These are phyloP conservation scores for Hemitrygon akajei DNA, from an alignment of 2,797 vertebrate species.

Conservation along the genomic window DNA sequence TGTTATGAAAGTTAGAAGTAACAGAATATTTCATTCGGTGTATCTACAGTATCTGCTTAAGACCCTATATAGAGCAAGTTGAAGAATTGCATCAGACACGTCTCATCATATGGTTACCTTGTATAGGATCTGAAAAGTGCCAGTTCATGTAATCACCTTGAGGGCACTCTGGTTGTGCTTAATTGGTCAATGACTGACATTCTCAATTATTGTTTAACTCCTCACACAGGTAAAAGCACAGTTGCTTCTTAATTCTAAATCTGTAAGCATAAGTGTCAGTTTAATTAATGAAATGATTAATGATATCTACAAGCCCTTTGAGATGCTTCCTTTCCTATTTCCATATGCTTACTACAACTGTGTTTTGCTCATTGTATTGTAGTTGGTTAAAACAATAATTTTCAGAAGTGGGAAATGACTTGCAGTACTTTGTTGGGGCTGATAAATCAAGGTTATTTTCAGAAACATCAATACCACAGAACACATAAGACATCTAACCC, in stretches of 20 bases:
- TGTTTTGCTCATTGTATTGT: neutral
- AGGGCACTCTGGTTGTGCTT: no score
- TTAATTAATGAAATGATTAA: slow-evolving; percentile 23
- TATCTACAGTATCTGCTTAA: no score
- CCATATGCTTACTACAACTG: neutral
- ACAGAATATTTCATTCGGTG: no score
- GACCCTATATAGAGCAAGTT: no score
- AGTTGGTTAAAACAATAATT: neutral
- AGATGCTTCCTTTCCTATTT: neutral
- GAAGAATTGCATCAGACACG: no score
- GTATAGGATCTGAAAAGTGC: no score
- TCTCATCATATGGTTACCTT: no score
- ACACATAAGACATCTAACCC: neutral
- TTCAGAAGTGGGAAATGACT: neutral
- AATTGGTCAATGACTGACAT: neutral
- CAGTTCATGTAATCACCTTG: no score
- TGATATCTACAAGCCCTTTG: neutral
- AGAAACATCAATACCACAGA: neutral
- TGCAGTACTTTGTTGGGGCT: neutral
- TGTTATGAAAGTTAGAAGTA: no score
- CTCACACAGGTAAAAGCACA: neutral
- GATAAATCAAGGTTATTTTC: neutral
- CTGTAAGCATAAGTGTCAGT: neutral
- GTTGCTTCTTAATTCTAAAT: slow-evolving; percentile 27
- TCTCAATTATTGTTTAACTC: neutral